Evolutionary conservation across 1,140 invertebrate genomes (phyloP).

Genomic region (Prorops nasuta): DNA sequence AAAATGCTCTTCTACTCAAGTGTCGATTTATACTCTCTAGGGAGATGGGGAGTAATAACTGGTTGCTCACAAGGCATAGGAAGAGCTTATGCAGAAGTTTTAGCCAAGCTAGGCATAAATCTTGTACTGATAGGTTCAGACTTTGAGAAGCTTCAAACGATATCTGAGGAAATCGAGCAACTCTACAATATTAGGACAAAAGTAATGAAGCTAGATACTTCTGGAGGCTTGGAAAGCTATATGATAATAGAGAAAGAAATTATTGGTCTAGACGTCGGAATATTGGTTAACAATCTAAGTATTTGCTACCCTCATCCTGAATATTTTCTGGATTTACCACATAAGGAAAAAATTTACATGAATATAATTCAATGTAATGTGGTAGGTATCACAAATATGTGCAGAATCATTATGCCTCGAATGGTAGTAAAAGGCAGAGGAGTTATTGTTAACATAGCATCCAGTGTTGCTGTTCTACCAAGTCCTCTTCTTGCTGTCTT

Average conservation of each 20-base stretch:
- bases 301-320: constrained; percentile 64
- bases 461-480: constrained; percentile 59
- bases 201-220: constrained; percentile 80
- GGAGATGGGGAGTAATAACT: constrained; percentile 67
- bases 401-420: constrained; percentile 64
- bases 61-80: constrained; percentile 88
- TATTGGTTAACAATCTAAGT: constrained; percentile 70
- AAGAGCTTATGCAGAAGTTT: constrained; percentile 75
- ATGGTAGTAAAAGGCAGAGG: constrained; percentile 66
- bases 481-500: constrained; percentile 63
- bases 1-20: constrained; percentile 24
- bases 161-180: constrained; percentile 48
- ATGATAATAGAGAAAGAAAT: constrained; percentile 58
- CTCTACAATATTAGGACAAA: constrained; percentile 76
- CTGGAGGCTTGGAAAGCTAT: constrained; percentile 54
- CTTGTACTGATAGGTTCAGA: constrained; percentile 85
- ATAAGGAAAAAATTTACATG: constrained; percentile 40
- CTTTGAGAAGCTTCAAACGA: constrained; percentile 68
- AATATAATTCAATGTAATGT: constrained; percentile 74
- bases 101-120: constrained; percentile 79
- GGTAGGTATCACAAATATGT: constrained; percentile 76
- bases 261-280: constrained; percentile 62
- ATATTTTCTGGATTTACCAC: constrained; percentile 54
- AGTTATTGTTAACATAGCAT: constrained; percentile 69
- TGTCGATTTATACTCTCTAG: constrained; percentile 32